These are phyloP conservation scores for Premnoplex brunnescens DNA, from an alignment of 2,797 vertebrate species.

Conservation along the genomic window DNA sequence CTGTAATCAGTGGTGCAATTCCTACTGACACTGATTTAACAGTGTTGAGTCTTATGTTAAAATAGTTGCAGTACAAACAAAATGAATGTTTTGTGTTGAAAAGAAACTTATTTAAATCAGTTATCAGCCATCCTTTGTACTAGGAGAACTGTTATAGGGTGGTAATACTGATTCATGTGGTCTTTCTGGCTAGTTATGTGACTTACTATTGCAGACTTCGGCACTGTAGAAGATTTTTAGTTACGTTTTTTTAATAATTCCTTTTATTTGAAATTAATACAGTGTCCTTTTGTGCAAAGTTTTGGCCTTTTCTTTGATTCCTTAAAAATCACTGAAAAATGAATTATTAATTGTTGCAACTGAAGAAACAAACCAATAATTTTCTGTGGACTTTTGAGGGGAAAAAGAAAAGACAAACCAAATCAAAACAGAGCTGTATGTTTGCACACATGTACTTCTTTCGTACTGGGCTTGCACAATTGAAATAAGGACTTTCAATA, in stretches of 20 bases:
- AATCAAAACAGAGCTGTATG: not conserved
- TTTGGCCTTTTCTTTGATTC: not conserved
- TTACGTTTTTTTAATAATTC: not conserved
- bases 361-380: not conserved
- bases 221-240: not conserved
- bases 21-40: not conserved
- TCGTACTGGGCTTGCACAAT: not conserved
- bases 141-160: not conserved
- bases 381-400: not conserved
- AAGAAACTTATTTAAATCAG: not conserved
- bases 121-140: not conserved
- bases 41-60: not conserved
- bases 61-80: not conserved
- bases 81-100: not conserved
- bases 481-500: not conserved
- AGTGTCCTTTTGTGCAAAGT: not conserved
- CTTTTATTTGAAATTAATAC: not conserved
- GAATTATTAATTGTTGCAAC: not conserved
- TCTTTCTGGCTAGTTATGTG: not conserved
- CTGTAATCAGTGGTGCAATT: not conserved
- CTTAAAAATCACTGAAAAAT: not conserved
- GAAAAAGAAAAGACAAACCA: not conserved
- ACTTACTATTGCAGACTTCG: not conserved
- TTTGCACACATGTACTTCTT: not conserved
- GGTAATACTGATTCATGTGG: not conserved